Evolutionary conservation across 1,140 invertebrate genomes (phyloP), one percentile per base, ranked within the genome.

Genomic region (Drosophila tsacasi): DNA sequence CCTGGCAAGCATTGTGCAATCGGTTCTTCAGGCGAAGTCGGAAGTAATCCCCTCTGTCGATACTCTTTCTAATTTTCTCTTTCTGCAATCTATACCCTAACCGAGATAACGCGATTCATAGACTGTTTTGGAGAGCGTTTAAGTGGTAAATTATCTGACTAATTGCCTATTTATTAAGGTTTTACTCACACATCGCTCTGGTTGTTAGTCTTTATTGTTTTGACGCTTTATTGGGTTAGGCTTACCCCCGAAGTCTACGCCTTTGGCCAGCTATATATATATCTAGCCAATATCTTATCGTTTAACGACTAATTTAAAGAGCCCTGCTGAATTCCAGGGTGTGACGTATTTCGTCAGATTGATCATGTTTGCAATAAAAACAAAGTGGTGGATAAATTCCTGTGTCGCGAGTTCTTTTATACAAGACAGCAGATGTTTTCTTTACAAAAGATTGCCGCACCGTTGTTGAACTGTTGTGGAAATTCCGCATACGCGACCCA

Each of bases 231-330:
- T 65, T 76, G 46, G 42, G 39, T 35, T 40, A 76, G 73, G 69
- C 37, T 62, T 62, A 46, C 42, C 57, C 64, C 62, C 44, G 19
- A 35, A 39, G 19, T 13, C 35, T 52, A 23, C 55, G 39, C 23
- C 42, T 44, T 32, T 44, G 66, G 37, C 9, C 25, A 39, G 2
- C 37, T 57, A 39, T 60, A 81, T 68, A 76, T 79, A 76, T 55
- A 57, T 80, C 65, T 57, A 39, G 42, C 47, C 44, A 57, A 74
- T 78, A 74, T 80, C 76, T 87, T 83, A 83, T 83, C 67, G 69
- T 63, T 57, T 25, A 37, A 57, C 54, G 32, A 54, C 79, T 78
- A 52, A 47, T 59, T 64, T 71, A 52, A 52, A 81, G 40, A 58
- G 50, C 55, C 21, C 37, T 49, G 67, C 75, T 57, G 60, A 52